Evolutionary conservation across 2,113 vertebrate genomes (phyloP), one percentile per base, ranked within the genome.

Genomic region (Numenius arquata): DNA sequence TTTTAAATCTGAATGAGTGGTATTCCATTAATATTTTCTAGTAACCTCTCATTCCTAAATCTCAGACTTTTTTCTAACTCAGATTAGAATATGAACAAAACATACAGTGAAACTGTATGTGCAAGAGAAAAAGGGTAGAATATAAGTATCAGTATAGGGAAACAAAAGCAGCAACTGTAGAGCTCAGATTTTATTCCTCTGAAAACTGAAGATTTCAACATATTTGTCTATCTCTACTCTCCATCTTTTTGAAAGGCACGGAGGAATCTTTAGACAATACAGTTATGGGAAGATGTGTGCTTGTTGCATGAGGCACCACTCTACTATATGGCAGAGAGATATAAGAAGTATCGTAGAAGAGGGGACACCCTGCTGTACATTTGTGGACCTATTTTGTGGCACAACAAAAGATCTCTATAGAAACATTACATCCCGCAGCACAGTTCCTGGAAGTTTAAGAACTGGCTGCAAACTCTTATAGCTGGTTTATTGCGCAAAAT

Each of bases 361-460:
- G 41, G 15, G 48, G 79, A 56, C 81, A 77, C 29, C 58, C 91
- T 9, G 11, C 88, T 82, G 68, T 53, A 70, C 43, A 66, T 87
- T 73, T 82, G 76, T 68, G 85, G 73, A 92, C 83, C 66, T 97
- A 81, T 61, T 90, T 70, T 87, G 83, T 95, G 92, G 36, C 48
- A 38, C 70, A 93, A 90, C 68, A 91, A 89, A 93, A 80, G 68
- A 53, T 78, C 58, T 91, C 94, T 94, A 32, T 56, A 94, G 93
- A 91, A 90, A 85, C 71, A 48, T 93, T 91, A 20, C 52, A 94
- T 80, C 87, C 89, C 3, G 3, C 74, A 91, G 78, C 81, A 91
- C 78, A 93, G 68, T 96, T 97, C 89, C 87, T 94, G 78, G 89
- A 97, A 97, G 89, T 91, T 93, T 85, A 85, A 93, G 91, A 95